These are phyloP conservation scores for Raja brachyura DNA, from an alignment of 2,113 vertebrate species.

Conservation along the genomic window DNA sequence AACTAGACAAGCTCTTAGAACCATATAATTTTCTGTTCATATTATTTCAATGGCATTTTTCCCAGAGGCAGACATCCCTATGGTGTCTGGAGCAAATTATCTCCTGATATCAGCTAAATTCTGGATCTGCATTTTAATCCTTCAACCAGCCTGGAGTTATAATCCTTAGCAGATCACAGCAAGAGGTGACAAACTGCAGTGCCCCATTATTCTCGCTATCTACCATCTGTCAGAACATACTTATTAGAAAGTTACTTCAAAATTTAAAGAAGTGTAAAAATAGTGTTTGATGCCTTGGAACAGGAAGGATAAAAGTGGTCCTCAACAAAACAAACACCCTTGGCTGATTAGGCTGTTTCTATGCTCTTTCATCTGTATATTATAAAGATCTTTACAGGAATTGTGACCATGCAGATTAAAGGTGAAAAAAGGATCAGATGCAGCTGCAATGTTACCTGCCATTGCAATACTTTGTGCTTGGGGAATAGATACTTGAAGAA, in stretches of 20 bases:
- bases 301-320: background rate
- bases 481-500: background rate
- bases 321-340: background rate
- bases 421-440: background rate
- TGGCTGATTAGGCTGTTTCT: background rate
- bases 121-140: background rate
- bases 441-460: background rate
- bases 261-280: background rate
- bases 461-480: background rate
- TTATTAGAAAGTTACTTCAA: background rate
- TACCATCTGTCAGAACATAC: background rate
- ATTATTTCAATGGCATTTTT: constrained; percentile 3
- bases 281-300: background rate
- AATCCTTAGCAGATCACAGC: background rate
- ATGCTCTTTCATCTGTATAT: background rate
- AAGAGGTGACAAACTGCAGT: background rate
- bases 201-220: background rate
- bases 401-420: background rate
- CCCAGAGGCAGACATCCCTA: background rate
- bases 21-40: background rate
- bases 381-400: background rate
- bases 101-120: background rate
- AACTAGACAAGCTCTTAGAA: background rate
- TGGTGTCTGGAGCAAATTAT: background rate
- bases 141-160: background rate